phyloP scores from a whole-genome alignment of 2,888 invertebrate species.

The Parnassius apollo region DNA sequence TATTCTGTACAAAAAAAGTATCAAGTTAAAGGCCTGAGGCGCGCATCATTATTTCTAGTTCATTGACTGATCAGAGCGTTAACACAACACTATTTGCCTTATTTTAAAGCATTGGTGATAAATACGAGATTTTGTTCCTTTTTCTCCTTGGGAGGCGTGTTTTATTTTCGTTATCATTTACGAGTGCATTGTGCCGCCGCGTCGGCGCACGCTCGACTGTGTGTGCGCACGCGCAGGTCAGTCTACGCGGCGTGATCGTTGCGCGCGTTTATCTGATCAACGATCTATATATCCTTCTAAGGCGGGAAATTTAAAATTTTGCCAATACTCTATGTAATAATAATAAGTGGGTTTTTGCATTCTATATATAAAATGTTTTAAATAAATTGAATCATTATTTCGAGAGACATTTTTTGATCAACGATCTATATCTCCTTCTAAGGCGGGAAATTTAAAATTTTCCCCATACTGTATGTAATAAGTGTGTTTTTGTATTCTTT shows the following conservation, averaged over 20 bases:
- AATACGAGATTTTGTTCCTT: constrained; percentile 44
- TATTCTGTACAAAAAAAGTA: too few relatives aligned
- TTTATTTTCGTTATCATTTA: constrained; percentile 75
- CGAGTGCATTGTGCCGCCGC: constrained; percentile 53
- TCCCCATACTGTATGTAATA: background rate
- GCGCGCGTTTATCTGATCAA: constrained; percentile 57
- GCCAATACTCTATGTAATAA: background rate
- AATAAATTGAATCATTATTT: too few relatives aligned
- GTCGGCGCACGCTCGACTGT: constrained; percentile 49
- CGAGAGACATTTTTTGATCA: constrained; percentile 42
- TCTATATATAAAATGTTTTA: too few relatives aligned
- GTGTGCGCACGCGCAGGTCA: constrained; percentile 60
- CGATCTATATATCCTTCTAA: constrained; percentile 30
- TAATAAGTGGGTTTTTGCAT: too few relatives aligned
- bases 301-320: constrained; percentile 13
- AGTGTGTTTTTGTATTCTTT: too few relatives aligned
- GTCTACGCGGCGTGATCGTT: constrained; percentile 61
- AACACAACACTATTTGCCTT: constrained; percentile 30
- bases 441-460: constrained; percentile 14
- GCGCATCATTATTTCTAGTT: constrained; percentile 16
- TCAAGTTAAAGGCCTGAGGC: background rate
- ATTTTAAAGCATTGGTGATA: constrained; percentile 29
- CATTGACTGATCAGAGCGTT: constrained; percentile 31
- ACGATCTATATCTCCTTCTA: constrained; percentile 31
- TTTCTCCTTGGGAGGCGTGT: constrained; percentile 62